Evolutionary conservation across 2,888 invertebrate species (phyloP).

Genomic region (Salticus scenicus): DNA sequence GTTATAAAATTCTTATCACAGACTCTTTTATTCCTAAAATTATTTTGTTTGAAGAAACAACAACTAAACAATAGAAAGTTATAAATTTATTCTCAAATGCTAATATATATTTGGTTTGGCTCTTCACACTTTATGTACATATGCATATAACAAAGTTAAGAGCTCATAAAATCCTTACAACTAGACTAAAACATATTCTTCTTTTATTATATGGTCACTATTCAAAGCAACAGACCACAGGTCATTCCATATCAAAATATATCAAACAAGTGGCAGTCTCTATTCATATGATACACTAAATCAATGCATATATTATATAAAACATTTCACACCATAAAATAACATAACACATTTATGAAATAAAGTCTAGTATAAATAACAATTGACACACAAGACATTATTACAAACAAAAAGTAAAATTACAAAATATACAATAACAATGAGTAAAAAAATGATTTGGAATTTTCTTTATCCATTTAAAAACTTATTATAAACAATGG

Average conservation of each 20-base stretch:
- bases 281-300: background rate
- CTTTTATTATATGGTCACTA: slow-evolving; percentile 38
- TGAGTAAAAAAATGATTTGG: too few relatives aligned
- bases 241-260: slow-evolving; percentile 33
- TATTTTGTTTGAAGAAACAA: background rate
- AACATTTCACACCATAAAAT: background rate
- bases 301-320: background rate
- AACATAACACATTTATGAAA: background rate
- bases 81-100: slow-evolving; percentile 65
- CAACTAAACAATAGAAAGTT: slow-evolving; percentile 38
- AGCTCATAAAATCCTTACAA: slow-evolving; percentile 34
- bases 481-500: too few relatives aligned
- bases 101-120: slow-evolving; percentile 60
- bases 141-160: slow-evolving; percentile 35
- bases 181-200: slow-evolving; percentile 27
- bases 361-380: background rate
- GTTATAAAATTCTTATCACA: too few relatives aligned
- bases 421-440: background rate
- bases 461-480: too few relatives aligned
- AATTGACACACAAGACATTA: background rate
- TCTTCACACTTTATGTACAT: slow-evolving; percentile 53
- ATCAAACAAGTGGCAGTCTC: background rate
- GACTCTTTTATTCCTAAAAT: too few relatives aligned
- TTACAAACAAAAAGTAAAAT: background rate
- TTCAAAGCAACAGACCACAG: slow-evolving; percentile 16